Base-by-base conservation (phyloP, 53 echinoderm and acorn worm species). In the Echinarachnius parma region DNA sequence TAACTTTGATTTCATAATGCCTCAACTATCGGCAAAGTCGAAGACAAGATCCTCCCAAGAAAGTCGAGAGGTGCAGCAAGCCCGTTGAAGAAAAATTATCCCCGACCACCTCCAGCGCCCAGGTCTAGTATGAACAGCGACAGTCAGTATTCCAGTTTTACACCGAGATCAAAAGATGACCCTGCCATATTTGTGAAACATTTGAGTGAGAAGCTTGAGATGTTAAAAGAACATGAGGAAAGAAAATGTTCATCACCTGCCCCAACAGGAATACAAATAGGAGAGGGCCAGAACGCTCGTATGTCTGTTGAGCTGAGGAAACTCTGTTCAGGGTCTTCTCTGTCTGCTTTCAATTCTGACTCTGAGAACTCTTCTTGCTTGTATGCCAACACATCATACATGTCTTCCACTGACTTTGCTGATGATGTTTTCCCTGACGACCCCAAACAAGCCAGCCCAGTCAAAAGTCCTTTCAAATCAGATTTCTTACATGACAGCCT, bases 341-440 rank as follows among this genome's bases (percentile, higher is more conserved):
- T 27, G 30, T 66, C 29, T 29, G 18, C 53, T 21, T 66, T 66
- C 21, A 33, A 48, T 27, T 69, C 53, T 21, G 70, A 69, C 23
- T 69, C 70, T 3, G 53, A 50, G 34, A 69, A 69, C 24, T 69
- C 70, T 13, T 69, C 70, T 13, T 53, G 24, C 35, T 33, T 69
- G 9, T 69, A 53, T 22, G 70, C 53, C 2, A 25, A 69, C 34
- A 53, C 50, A 15, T 69, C 70, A 19, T 69, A 53, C 23, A 18
- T 69, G 49, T 68, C 52, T 21, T 69, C 70, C 10, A 22, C 53
- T 33, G 70, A 23, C 25, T 69, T 69, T 50, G 33, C 54, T 15
- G 66, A 66, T 15, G 48, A 47, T 66, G 66, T 66, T 4, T 66
- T 66, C 31, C 28, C 19, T 46, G 31, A 47, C 47, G 37, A 48